These are phyloP conservation scores for Drosophila murphyi DNA, from an alignment of 1,140 invertebrate species.

Conservation along the genomic window DNA sequence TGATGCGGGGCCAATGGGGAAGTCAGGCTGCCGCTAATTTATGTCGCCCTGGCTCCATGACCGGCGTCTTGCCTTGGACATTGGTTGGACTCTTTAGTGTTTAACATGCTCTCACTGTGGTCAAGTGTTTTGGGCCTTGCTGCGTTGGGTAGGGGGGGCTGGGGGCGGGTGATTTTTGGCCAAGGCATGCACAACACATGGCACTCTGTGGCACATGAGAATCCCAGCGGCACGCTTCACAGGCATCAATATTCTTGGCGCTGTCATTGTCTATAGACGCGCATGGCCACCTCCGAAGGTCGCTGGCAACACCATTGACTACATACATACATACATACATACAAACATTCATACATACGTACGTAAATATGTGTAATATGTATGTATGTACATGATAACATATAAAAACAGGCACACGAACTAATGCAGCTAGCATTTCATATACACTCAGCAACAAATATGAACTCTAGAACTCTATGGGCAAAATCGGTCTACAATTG, in stretches of 20 bases:
- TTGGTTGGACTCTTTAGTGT: constrained; percentile 31
- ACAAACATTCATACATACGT: constrained; percentile 7
- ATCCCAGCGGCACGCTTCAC: constrained; percentile 68
- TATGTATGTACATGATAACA: background rate
- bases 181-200: constrained; percentile 9
- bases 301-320: constrained; percentile 17
- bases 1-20: constrained; percentile 24
- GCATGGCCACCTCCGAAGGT: constrained; percentile 57
- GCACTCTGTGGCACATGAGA: constrained; percentile 61
- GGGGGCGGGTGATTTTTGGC: too few relatives aligned
- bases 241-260: constrained; percentile 69
- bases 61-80: background rate
- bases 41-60: constrained; percentile 39
- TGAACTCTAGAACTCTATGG: background rate
- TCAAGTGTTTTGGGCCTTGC: constrained; percentile 18
- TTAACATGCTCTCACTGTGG: constrained; percentile 57
- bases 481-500: too few relatives aligned
- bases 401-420: background rate
- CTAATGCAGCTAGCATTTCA: constrained; percentile 2
- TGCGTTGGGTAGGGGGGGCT: background rate
- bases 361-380: background rate
- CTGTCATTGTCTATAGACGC: constrained; percentile 53
- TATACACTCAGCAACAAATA: background rate
- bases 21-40: constrained; percentile 60
- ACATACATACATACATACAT: constrained; percentile 9